Conservation (phyloP, 2,797 vertebrate genomes). For the Micropoecilia bifurca region DNA sequence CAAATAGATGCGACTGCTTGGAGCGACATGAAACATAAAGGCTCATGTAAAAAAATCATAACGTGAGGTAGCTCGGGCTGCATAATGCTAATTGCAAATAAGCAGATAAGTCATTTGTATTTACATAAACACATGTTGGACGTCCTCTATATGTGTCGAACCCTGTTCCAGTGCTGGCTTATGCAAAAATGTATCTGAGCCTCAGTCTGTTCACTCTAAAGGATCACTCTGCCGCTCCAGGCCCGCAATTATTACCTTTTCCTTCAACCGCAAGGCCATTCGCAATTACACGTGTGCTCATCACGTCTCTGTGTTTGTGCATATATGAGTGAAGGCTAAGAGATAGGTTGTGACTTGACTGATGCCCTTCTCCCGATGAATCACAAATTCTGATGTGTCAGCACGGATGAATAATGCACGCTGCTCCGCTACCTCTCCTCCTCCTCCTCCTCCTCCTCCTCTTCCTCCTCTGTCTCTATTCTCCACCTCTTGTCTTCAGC, state of each 20-base stretch:
- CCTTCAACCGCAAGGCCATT: constrained; percentile 36
- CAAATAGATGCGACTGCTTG: not conserved
- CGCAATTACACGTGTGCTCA: constrained; percentile 24
- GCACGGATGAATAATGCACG: constrained; percentile 82
- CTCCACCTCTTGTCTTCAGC: constrained; percentile 72
- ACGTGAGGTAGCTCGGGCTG: not conserved
- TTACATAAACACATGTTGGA: constrained; percentile 2
- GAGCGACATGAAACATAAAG: no score
- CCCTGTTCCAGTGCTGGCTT: constrained; percentile 6
- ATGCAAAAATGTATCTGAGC: constrained; percentile 12
- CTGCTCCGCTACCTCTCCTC: constrained; percentile 63
- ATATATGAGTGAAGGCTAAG: constrained; percentile 64
- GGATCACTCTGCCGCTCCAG: constrained; percentile 15
- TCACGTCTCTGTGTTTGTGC: constrained; percentile 34
- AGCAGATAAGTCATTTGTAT: constrained; percentile 8
- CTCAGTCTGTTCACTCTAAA: constrained; percentile 13
- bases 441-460: constrained; percentile 50
- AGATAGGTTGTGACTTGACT: constrained; percentile 75
- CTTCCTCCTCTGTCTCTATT: constrained; percentile 53
- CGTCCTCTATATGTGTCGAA: not conserved
- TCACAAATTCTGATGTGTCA: constrained; percentile 81
- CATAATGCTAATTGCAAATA: not conserved
- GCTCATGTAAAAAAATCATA: not conserved
- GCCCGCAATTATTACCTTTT: constrained; percentile 40
- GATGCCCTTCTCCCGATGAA: constrained; percentile 81